phyloP scores from a whole-genome alignment of 2,797 vertebrate species.

The Capromys pilorides region DNA sequence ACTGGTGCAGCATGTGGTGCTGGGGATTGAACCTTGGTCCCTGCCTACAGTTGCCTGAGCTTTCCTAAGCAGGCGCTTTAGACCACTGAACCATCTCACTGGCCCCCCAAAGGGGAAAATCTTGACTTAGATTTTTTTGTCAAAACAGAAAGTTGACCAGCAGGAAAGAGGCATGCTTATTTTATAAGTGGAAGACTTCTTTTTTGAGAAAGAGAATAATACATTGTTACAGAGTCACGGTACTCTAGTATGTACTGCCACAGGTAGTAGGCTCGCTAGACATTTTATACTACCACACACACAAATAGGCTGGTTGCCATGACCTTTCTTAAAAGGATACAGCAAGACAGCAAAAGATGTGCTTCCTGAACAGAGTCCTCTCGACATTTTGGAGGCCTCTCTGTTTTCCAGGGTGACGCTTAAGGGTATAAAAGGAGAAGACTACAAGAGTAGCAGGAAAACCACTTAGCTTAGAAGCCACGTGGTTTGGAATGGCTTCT shows the following conservation, averaged over 20 bases:
- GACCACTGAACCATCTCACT: too few species aligned
- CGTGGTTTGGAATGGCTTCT: background rate
- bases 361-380: background rate
- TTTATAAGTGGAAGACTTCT: background rate
- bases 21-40: too few species aligned
- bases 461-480: background rate
- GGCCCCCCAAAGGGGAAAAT: background rate
- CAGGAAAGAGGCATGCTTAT: background rate
- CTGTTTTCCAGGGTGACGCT: background rate
- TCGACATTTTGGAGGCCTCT: background rate
- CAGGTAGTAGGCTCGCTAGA: background rate
- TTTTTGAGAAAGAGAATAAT: background rate
- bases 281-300: background rate
- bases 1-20: too few species aligned
- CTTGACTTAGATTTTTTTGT: background rate
- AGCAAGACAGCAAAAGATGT: background rate
- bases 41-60: too few species aligned
- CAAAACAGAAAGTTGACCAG: background rate
- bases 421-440: slow-evolving; percentile 23
- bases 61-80: too few species aligned
- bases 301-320: background rate
- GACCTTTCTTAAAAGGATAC: background rate
- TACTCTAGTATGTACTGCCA: background rate
- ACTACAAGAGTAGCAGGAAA: background rate
- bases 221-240: background rate